Evolutionary conservation across 1,140 invertebrate genomes (phyloP).

Genomic region (Zeugodacus cucurbitae): DNA sequence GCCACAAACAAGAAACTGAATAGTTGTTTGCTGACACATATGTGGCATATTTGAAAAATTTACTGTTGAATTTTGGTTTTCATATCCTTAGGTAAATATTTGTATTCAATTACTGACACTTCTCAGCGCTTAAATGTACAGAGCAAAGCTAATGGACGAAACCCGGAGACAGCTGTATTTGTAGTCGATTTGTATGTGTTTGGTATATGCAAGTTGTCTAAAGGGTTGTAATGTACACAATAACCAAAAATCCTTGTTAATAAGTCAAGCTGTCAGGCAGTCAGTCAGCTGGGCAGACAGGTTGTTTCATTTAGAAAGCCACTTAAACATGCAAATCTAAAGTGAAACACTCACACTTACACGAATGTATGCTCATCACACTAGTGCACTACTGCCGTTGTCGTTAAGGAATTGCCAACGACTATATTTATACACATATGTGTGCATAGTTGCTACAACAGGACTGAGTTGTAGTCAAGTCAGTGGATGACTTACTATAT

Average conservation of each 20-base stretch:
- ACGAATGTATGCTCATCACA: background rate
- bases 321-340: conserved; percentile 2
- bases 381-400: background rate
- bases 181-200: background rate
- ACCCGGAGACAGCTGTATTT: background rate
- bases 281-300: conserved; percentile 8
- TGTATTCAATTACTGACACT: conserved; percentile 8
- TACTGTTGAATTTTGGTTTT: background rate
- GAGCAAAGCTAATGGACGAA: background rate
- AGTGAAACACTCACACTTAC: background rate
- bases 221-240: background rate
- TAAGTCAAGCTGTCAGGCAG: conserved; percentile 1
- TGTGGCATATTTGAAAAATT: background rate
- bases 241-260: conserved; percentile 2
- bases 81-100: background rate
- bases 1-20: background rate
- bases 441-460: background rate
- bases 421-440: background rate
- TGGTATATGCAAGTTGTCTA: background rate
- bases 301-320: conserved; percentile 1
- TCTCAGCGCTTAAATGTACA: background rate
- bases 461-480: background rate
- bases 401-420: background rate
- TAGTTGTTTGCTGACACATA: background rate
- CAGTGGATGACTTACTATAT: background rate